These are phyloP conservation scores for Gymnoscopelus braueri DNA, from an alignment of 2,797 vertebrate species.

Conservation along the genomic window DNA sequence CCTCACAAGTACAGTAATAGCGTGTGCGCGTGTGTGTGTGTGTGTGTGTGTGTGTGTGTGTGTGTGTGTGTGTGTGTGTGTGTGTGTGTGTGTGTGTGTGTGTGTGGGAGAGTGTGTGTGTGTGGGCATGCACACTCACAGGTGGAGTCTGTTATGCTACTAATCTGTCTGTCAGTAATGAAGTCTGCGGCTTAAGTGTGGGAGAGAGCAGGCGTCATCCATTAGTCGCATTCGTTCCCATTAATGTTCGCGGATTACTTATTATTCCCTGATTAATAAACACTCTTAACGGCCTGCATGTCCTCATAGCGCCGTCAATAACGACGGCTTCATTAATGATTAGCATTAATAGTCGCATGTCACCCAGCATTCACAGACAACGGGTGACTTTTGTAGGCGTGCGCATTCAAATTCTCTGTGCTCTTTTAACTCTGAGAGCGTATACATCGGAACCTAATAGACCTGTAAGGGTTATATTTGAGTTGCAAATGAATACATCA, in stretches of 20 bases:
- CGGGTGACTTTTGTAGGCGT: too few relatives aligned
- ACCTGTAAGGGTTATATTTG: too few relatives aligned
- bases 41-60: conserved; percentile 29
- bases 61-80: background rate
- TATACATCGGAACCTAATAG: too few relatives aligned
- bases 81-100: background rate
- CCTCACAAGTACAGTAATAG: too few relatives aligned
- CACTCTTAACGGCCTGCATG: conserved; percentile 64
- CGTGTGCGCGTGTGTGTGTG: background rate
- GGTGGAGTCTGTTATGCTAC: conserved; percentile 70
- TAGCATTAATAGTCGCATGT: conserved; percentile 68
- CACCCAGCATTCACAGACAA: conserved; percentile 45
- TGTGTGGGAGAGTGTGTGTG: conserved; percentile 33
- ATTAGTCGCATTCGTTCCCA: conserved; percentile 80
- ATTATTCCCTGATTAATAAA: conserved; percentile 85
- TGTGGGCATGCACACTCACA: conserved; percentile 58
- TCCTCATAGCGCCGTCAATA: conserved; percentile 75
- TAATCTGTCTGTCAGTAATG: conserved; percentile 82
- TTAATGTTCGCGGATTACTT: conserved; percentile 80
- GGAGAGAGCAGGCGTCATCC: conserved; percentile 74
- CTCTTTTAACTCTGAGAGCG: too few relatives aligned
- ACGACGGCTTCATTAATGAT: conserved; percentile 79
- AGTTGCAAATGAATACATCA: too few relatives aligned
- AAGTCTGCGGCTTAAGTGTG: conserved; percentile 77
- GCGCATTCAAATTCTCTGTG: too few relatives aligned